These are phyloP conservation scores for Netelia virgata DNA, from an alignment of 2,888 invertebrate species.

Conservation along the genomic window DNA sequence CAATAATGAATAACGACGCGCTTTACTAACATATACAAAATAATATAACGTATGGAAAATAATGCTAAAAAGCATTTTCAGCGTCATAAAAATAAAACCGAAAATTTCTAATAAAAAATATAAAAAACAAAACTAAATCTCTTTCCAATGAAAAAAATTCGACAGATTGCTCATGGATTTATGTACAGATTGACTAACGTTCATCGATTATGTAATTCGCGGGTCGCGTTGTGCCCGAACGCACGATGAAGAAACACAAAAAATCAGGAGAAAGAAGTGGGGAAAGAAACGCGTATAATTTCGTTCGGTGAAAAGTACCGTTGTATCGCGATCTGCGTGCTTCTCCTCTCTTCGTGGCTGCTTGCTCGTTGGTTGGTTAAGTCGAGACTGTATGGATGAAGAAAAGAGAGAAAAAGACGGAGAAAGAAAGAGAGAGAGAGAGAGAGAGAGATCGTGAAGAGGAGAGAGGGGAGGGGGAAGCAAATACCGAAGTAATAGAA, in stretches of 20 bases:
- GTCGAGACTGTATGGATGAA: conserved; percentile 43
- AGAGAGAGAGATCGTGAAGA: conserved; percentile 26
- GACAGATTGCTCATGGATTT: conserved; percentile 50
- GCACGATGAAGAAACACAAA: conserved; percentile 31
- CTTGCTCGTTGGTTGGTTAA: conserved; percentile 43
- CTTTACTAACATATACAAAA: conserved; percentile 7
- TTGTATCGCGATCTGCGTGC: conserved; percentile 74
- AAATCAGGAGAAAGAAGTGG: conserved; percentile 42
- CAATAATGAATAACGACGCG: conserved; percentile 24
- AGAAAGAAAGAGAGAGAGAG: conserved; percentile 40
- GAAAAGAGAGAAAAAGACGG: conserved; percentile 44
- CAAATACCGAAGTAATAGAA: conserved; percentile 61
- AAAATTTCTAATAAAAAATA: not conserved
- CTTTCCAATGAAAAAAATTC: conserved; percentile 19
- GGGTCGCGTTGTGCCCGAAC: conserved; percentile 28
- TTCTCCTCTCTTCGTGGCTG: conserved; percentile 68
- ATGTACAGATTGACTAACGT: conserved; percentile 58
- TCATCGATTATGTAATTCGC: conserved; percentile 78
- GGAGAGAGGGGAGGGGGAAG: conserved; percentile 56
- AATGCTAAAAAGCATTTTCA: not conserved
- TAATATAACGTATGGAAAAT: not conserved
- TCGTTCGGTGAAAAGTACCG: conserved; percentile 79
- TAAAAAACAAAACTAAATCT: not conserved
- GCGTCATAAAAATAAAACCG: not conserved
- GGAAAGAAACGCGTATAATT: conserved; percentile 75